Evolutionary conservation across 1,140 invertebrate genomes (phyloP).

Genomic region (Mesaphorura yosii): DNA sequence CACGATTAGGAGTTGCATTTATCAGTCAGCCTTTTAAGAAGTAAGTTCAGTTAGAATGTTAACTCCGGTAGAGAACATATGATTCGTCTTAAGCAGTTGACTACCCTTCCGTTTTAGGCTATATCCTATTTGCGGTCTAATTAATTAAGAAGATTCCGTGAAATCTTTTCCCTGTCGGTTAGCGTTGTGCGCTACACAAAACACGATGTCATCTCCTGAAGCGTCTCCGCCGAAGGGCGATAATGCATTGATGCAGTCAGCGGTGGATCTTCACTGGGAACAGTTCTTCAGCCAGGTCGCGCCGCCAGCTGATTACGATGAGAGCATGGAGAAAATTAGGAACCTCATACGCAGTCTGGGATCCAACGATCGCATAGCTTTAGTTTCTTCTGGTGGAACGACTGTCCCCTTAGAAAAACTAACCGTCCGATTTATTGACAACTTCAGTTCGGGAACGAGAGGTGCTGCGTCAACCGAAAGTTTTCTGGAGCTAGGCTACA

Average conservation of each 20-base stretch:
- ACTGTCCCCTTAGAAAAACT: slow-evolving; percentile 92
- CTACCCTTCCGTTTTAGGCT: not conserved
- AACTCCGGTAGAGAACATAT: too few relatives aligned
- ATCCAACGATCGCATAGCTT: slow-evolving; percentile 1
- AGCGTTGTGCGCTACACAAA: too few relatives aligned
- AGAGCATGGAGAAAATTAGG: slow-evolving; percentile 5
- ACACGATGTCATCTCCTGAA: not conserved
- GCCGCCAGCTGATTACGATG: slow-evolving; percentile 13
- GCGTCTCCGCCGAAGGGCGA: not conserved
- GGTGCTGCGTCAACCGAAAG: slow-evolving; percentile 91
- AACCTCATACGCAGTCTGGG: slow-evolving; percentile 8
- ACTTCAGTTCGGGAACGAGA: slow-evolving; percentile 92
- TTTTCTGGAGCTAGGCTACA: slow-evolving; percentile 62
- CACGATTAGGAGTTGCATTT: too few relatives aligned
- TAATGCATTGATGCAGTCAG: not conserved
- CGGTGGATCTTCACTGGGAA: slow-evolving; percentile 20
- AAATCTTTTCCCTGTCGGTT: too few relatives aligned
- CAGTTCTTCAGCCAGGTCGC: slow-evolving; percentile 22
- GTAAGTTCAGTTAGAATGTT: too few relatives aligned
- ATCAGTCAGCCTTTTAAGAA: too few relatives aligned
- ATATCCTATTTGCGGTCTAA: too few relatives aligned
- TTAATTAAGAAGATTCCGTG: too few relatives aligned
- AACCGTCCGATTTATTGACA: slow-evolving; percentile 94
- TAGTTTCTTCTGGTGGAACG: slow-evolving; percentile 27
- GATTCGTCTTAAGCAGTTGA: not conserved